These are phyloP conservation scores for Lamprologus speciosus DNA, from an alignment of 2,113 vertebrate genomes.

Conservation along the genomic window DNA sequence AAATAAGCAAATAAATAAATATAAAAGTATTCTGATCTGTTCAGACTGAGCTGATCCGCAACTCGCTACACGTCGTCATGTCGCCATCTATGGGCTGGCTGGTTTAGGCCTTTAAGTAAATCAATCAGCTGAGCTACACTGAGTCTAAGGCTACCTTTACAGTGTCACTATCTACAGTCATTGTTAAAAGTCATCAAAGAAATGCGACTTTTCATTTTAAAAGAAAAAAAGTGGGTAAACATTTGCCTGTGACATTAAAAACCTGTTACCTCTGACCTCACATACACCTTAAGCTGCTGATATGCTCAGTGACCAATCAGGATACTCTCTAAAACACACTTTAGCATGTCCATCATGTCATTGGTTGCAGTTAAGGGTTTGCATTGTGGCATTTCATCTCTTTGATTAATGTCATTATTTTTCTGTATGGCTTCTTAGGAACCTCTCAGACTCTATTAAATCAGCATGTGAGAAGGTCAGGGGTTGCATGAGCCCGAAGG, in stretches of 20 bases:
- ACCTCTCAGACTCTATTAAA: background rate
- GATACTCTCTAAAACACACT: background rate
- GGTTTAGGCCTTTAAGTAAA: background rate
- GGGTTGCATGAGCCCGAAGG: background rate
- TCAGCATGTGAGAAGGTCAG: background rate
- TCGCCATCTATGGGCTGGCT: conserved; percentile 54
- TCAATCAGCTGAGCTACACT: background rate
- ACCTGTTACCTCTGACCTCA: background rate
- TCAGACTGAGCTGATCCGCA: background rate
- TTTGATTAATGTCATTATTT: background rate
- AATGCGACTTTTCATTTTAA: background rate
- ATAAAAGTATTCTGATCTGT: background rate
- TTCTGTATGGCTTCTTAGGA: background rate
- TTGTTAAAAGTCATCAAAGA: background rate
- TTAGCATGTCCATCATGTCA: background rate
- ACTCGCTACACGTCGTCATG: background rate
- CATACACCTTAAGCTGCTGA: background rate
- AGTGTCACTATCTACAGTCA: background rate
- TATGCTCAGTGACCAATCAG: background rate
- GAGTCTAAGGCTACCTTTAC: background rate
- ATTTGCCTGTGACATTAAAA: background rate
- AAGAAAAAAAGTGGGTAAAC: background rate
- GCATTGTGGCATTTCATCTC: background rate
- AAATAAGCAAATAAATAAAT: background rate
- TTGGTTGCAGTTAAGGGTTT: background rate